These are phyloP conservation scores for Sphyrna mokarran DNA, from an alignment of 2,113 vertebrate genomes.

Conservation along the genomic window DNA sequence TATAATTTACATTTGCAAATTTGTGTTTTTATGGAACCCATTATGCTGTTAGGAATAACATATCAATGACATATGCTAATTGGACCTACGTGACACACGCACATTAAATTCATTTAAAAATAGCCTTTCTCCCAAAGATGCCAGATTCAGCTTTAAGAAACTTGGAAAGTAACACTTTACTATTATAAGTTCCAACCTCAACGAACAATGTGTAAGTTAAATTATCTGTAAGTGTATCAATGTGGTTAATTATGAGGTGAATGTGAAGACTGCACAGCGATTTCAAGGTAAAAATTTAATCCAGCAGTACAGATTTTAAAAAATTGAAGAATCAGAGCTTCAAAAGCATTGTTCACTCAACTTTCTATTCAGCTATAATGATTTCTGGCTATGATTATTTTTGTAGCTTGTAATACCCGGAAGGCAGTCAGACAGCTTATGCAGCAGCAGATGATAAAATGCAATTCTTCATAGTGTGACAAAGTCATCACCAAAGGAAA, in stretches of 20 bases:
- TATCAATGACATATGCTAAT: slow-evolving; percentile 24
- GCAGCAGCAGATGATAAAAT: neutral
- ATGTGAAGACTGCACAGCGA: neutral
- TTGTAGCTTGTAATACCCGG: neutral
- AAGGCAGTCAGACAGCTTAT: neutral
- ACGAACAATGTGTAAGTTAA: neutral
- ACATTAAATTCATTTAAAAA: slow-evolving; percentile 23
- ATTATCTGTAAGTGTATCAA: neutral
- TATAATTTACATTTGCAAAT: slow-evolving; percentile 27
- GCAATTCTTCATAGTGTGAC: neutral
- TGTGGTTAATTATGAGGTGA: neutral
- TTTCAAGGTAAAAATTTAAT: neutral
- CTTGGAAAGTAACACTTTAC: neutral
- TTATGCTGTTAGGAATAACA: slow-evolving; percentile 22
- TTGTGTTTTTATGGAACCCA: slow-evolving; percentile 1
- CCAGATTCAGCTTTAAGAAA: neutral
- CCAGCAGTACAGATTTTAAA: neutral
- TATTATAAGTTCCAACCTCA: neutral
- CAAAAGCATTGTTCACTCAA: neutral
- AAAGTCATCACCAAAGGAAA: neutral
- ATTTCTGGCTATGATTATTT: neutral
- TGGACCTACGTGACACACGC: neutral
- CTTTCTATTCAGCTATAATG: neutral
- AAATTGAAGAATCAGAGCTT: neutral
- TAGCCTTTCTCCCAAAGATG: neutral